phyloP scores from a whole-genome alignment of 2,797 vertebrate genomes.

The Diceros bicornis region DNA sequence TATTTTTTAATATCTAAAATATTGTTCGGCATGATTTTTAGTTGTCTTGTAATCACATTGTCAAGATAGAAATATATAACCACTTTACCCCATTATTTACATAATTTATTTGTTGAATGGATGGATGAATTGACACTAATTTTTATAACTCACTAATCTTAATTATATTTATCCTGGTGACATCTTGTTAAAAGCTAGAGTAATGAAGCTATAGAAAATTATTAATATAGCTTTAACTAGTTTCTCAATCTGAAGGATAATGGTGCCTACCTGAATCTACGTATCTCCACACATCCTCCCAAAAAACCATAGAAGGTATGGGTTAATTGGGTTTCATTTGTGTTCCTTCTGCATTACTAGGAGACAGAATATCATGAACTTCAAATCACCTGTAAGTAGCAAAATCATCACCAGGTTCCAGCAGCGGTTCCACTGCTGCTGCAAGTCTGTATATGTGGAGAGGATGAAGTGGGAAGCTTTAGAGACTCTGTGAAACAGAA shows the following conservation, averaged over 20 bases:
- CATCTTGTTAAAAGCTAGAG: neutral
- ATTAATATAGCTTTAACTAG: neutral
- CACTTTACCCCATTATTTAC: constrained; percentile 43
- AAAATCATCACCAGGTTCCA: neutral
- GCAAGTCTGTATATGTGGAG: neutral
- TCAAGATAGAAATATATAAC: constrained; percentile 52
- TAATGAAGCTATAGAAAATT: constrained; percentile 12
- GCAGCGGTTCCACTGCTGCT: neutral
- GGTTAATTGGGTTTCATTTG: neutral
- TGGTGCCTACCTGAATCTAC: neutral
- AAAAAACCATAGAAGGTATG: neutral
- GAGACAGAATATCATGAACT: neutral
- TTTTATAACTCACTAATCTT: constrained; percentile 56
- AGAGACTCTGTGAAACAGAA: neutral
- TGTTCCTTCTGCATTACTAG: neutral
- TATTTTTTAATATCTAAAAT: constrained; percentile 66
- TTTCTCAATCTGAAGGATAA: constrained; percentile 9
- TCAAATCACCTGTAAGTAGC: constrained; percentile 9
- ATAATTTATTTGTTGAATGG: constrained; percentile 67
- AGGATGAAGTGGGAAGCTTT: neutral
- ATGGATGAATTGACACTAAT: constrained; percentile 46
- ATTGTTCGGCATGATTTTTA: constrained; percentile 62
- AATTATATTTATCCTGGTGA: constrained; percentile 32
- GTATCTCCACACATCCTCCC: neutral
- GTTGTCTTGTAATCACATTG: constrained; percentile 83